Evolutionary conservation across 2,113 vertebrate species (phyloP), one percentile per base, ranked within the genome.

Genomic region (Scalopus aquaticus): DNA sequence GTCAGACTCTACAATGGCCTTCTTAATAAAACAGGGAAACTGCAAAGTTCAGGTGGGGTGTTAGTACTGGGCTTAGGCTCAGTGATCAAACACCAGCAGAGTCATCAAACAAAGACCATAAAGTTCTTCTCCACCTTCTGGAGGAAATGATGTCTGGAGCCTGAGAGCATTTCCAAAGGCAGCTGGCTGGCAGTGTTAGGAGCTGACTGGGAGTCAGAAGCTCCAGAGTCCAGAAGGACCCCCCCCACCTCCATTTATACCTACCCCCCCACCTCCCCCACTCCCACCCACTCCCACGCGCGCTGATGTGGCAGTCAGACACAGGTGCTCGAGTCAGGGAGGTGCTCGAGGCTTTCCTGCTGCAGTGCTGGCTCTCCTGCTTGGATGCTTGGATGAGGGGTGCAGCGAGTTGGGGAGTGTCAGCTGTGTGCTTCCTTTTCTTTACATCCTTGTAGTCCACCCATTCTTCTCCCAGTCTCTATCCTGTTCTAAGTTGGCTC

Each of bases 331-430:
- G n/a, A n/a, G n/a, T n/a, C n/a, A n/a, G n/a, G n/a, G n/a, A 12
- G 60, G 20, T 58, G 65, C 39, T 1, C 12, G 26, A 69, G 30
- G n/a, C n/a, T n/a, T n/a, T 42, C 32, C 90, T 54, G 51, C 77
- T 37, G 51, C 49, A 49, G 35, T 22, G 42, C 67, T 54, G 10
- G 74, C 11, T 11, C 6, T 6, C 0, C 24, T 15, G 44, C 54
- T 83, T 19, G 17, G 4, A 30, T 24, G 20, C n/a, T n/a, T n/a
- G n/a, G n/a, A n/a, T n/a, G n/a, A n/a, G 0, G 0, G 0, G 0
- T 39, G 1, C 2, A 0, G 22, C 2, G 2, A 42, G 15, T n/a
- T 32, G 2, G 58, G 42, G 56, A 6, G 42, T 0, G 19, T 24
- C 24, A 3, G 69, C 54, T 0, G 2, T 39, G 88, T 58, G 49